phyloP scores from a whole-genome alignment of 2,888 invertebrate species.

The Drosophila rellima region DNA sequence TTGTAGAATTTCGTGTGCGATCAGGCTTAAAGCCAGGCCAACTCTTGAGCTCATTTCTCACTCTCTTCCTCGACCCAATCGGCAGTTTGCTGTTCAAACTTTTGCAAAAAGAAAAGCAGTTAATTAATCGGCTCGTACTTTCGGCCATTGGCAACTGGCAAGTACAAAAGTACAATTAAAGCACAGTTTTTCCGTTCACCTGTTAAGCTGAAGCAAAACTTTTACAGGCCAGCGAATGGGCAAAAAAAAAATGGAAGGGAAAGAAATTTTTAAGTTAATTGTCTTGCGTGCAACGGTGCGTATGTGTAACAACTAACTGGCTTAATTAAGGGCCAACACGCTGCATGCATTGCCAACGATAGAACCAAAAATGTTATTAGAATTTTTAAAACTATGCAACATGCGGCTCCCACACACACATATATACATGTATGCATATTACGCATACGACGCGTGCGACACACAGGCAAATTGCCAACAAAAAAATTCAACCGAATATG shows the following conservation, averaged over 20 bases:
- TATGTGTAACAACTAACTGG: slow-evolving; percentile 60
- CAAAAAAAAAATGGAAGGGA: slow-evolving; percentile 1
- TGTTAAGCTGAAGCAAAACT: slow-evolving; percentile 22
- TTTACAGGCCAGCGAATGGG: neutral
- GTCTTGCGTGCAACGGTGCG: slow-evolving; percentile 60
- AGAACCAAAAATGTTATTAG: slow-evolving; percentile 24
- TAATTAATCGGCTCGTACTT: slow-evolving; percentile 64
- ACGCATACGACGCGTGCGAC: slow-evolving; percentile 36
- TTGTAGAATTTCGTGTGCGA: neutral
- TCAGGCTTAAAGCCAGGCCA: slow-evolving; percentile 17
- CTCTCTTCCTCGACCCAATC: neutral
- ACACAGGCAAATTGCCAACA: slow-evolving; percentile 7
- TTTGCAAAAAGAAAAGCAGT: slow-evolving; percentile 39
- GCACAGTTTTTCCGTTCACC: slow-evolving; percentile 16
- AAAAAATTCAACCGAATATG: slow-evolving; percentile 12
- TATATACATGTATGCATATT: slow-evolving; percentile 26
- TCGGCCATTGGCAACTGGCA: slow-evolving; percentile 20
- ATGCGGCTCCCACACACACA: slow-evolving; percentile 6
- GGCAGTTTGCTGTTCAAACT: slow-evolving; percentile 33
- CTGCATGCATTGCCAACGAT: slow-evolving; percentile 4
- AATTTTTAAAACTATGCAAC: slow-evolving; percentile 14
- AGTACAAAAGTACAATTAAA: slow-evolving; percentile 23
- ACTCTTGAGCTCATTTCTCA: slow-evolving; percentile 4
- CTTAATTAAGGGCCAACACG: slow-evolving; percentile 61
- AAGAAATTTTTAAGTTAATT: slow-evolving; percentile 54